phyloP scores from a whole-genome alignment of 2,113 vertebrate genomes.

The Sigmodon hispidus region DNA sequence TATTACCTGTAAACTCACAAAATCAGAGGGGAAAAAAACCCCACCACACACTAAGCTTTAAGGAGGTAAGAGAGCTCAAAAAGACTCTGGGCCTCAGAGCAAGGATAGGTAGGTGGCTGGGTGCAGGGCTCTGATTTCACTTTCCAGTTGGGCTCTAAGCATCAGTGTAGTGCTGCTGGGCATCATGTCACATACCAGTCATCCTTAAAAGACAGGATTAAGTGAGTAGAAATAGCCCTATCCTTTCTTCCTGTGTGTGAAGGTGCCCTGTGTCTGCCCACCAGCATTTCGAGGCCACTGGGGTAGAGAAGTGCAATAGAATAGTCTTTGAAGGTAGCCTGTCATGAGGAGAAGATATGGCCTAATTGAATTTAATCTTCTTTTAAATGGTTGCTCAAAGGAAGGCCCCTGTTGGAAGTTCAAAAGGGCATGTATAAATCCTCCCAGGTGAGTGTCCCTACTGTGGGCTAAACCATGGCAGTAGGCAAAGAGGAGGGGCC shows the following conservation, averaged over 20 bases:
- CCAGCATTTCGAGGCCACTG: background rate
- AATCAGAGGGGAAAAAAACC: background rate
- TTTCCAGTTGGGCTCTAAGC: background rate
- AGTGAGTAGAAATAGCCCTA: background rate
- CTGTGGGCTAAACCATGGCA: background rate
- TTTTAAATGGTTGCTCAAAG: conserved; percentile 62
- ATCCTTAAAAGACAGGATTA: background rate
- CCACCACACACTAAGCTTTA: background rate
- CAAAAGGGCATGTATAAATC: conserved; percentile 23
- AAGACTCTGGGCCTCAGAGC: background rate
- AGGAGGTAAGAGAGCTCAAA: background rate
- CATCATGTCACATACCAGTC: background rate
- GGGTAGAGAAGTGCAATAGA: background rate
- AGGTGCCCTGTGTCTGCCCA: background rate
- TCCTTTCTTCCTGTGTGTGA: background rate
- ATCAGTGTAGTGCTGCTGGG: background rate
- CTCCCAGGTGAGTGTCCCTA: background rate
- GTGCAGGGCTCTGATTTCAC: background rate
- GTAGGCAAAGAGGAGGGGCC: background rate
- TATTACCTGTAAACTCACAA: background rate
- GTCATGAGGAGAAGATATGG: conserved; percentile 15
- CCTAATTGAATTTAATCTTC: conserved; percentile 74
- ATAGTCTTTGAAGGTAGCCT: conserved; percentile 32
- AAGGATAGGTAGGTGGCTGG: background rate
- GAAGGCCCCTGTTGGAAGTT: conserved; percentile 58